A percentile compares a stretch with the other conserved stretches of the same genome.
Evolutionary conservation across 2,888 invertebrate genomes (phyloP).

Genomic region (Amphipoea lucens): DNA sequence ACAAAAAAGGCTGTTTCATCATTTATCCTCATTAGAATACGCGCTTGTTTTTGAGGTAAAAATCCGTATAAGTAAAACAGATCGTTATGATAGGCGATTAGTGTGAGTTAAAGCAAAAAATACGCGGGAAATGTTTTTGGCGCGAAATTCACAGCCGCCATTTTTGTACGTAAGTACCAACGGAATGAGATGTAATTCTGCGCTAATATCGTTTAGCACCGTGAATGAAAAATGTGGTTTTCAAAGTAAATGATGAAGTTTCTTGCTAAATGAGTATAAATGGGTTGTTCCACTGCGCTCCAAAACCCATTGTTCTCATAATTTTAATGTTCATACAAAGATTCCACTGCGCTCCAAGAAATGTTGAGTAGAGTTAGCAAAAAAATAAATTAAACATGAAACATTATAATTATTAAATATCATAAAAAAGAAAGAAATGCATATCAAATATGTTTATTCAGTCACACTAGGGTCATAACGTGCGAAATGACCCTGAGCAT

Average conservation of each 20-base stretch:
- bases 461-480: too few species aligned
- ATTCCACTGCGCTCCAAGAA: too few species aligned
- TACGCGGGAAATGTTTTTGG: constrained; percentile 48
- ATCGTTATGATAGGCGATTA: constrained; percentile 60
- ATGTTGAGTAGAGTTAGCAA: too few species aligned
- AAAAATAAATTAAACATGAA: too few species aligned
- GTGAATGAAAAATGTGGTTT: constrained; percentile 24
- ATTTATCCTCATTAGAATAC: constrained; percentile 52
- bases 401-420: too few species aligned
- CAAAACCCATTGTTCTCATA: too few species aligned
- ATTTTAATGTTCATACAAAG: too few species aligned
- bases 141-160: constrained; percentile 46
- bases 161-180: constrained; percentile 44
- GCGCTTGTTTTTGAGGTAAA: constrained; percentile 49
- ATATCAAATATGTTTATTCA: too few species aligned
- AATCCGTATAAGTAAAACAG: constrained; percentile 61
- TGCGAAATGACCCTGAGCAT: too few species aligned
- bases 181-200: constrained; percentile 55
- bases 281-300: too few species aligned
- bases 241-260: neutral
- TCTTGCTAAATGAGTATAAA: neutral
- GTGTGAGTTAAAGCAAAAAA: constrained; percentile 54
- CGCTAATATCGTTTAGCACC: constrained; percentile 36
- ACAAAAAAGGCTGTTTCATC: constrained; percentile 41
- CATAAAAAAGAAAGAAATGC: too few species aligned